Percentiles rank a stretch among this genome's conserved stretches.
Conservation (phyloP, 1,140 invertebrate species). For the Spodoptera litura region DNA sequence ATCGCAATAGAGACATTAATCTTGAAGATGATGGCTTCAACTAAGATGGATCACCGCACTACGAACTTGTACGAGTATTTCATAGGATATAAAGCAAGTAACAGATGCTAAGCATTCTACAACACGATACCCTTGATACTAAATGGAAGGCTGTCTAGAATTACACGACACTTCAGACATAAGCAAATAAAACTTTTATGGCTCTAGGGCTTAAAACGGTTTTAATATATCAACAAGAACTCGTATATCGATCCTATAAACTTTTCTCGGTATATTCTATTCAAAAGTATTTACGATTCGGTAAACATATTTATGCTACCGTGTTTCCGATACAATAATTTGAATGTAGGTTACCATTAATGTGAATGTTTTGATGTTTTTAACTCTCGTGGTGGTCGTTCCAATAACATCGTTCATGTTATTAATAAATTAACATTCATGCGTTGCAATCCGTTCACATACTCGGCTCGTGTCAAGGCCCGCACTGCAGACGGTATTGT, state of each 20-base stretch:
- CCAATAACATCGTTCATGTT: slow-evolving; percentile 33
- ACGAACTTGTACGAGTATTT: slow-evolving; percentile 9
- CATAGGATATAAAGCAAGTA: slow-evolving; percentile 32
- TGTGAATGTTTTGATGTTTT: slow-evolving; percentile 31
- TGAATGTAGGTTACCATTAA: slow-evolving; percentile 8
- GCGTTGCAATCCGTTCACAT: slow-evolving; percentile 23
- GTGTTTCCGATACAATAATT: background rate
- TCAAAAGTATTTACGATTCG: too few relatives aligned
- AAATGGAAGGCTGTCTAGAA: slow-evolving; percentile 37
- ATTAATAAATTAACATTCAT: slow-evolving; percentile 26
- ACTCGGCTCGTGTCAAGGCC: slow-evolving; percentile 11
- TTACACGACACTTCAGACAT: slow-evolving; percentile 36
- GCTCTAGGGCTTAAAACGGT: slow-evolving; percentile 7
- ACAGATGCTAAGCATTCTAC: slow-evolving; percentile 40
- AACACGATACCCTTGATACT: slow-evolving; percentile 43
- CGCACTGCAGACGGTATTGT: slow-evolving; percentile 29
- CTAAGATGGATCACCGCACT: slow-evolving; percentile 40
- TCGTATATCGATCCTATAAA: background rate
- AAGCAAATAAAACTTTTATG: slow-evolving; percentile 38
- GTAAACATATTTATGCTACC: too few relatives aligned
- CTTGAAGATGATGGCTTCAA: slow-evolving; percentile 39
- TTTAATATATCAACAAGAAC: background rate
- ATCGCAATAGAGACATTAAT: slow-evolving; percentile 37
- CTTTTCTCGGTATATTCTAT: slow-evolving; percentile 23
- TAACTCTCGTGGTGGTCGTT: background rate